Evolutionary conservation across 1,140 invertebrate genomes (phyloP).

Genomic region (Drosophila mayri): DNA sequence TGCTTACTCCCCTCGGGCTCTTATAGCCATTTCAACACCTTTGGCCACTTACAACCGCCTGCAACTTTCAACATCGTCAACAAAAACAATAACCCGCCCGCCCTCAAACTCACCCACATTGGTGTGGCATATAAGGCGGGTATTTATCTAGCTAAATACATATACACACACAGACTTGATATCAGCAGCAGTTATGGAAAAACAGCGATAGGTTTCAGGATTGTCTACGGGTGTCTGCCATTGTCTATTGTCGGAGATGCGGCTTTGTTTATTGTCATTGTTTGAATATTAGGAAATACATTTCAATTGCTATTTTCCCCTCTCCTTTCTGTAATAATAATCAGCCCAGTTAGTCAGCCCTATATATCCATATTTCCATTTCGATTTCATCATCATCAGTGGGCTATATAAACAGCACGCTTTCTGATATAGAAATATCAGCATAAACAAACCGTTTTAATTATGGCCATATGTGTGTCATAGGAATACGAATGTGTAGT

Average conservation of each 20-base stretch:
- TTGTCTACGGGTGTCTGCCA: conserved; percentile 22
- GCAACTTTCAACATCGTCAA: conserved; percentile 66
- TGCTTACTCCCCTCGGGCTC: conserved; percentile 2
- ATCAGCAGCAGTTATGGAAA: conserved; percentile 43
- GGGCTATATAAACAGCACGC: conserved; percentile 17
- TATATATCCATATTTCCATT: conserved; percentile 30
- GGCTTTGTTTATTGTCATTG: conserved; percentile 59
- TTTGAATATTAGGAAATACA: conserved; percentile 69
- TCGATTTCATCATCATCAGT: conserved; percentile 35
- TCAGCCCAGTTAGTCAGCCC: conserved; percentile 17
- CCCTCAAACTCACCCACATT: conserved; percentile 11
- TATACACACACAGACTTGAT: conserved; percentile 27
- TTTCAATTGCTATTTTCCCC: conserved; percentile 33
- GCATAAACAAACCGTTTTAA: conserved; percentile 24
- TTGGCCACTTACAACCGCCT: conserved; percentile 55
- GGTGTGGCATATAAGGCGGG: background rate
- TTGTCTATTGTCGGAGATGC: conserved; percentile 55
- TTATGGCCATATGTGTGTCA: conserved; percentile 37
- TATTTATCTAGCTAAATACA: conserved; percentile 20
- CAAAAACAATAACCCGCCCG: conserved; percentile 3
- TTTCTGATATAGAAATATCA: background rate
- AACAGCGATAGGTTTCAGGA: conserved; percentile 21
- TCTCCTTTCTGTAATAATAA: conserved; percentile 3
- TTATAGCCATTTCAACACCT: conserved; percentile 72
- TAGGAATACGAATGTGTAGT: conserved; percentile 2